A percentile compares a stretch with the other conserved stretches of the same genome.
These are phyloP conservation scores for Girardia tigrina DNA, from an alignment of 2,888 invertebrate genomes.

Conservation along the genomic window DNA sequence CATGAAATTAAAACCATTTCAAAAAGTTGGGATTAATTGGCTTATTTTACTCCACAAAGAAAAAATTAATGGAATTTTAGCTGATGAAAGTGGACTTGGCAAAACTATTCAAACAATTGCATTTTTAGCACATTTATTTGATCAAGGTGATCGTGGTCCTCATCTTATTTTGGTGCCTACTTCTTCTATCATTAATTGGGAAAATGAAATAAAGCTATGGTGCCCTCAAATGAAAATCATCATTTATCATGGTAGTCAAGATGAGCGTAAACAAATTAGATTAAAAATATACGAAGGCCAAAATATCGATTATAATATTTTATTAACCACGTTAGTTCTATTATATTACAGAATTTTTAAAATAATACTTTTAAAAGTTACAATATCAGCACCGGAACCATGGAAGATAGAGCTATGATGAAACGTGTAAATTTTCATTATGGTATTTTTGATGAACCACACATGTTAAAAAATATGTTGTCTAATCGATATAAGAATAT, in stretches of 20 bases:
- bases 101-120: slow-evolving; percentile 50
- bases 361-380: slow-evolving; percentile 48
- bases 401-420: slow-evolving; percentile 76
- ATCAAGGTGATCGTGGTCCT: slow-evolving; percentile 61
- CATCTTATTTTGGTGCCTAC: slow-evolving; percentile 89
- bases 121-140: slow-evolving; percentile 61
- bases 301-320: slow-evolving; percentile 57
- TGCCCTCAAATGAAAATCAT: slow-evolving; percentile 55
- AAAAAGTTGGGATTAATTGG: slow-evolving; percentile 67
- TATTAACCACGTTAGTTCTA: slow-evolving; percentile 68
- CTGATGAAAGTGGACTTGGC: slow-evolving; percentile 70
- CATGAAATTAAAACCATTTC: slow-evolving; percentile 65
- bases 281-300: slow-evolving; percentile 54
- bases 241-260: slow-evolving; percentile 73
- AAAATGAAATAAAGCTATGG: slow-evolving; percentile 50
- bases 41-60: slow-evolving; percentile 72
- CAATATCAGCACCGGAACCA: slow-evolving; percentile 68
- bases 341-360: not conserved
- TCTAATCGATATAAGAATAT: slow-evolving; percentile 75
- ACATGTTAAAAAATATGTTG: slow-evolving; percentile 93
- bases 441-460: slow-evolving; percentile 87
- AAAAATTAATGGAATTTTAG: slow-evolving; percentile 78
- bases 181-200: slow-evolving; percentile 64
- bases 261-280: slow-evolving; percentile 66
- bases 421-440: slow-evolving; percentile 70